phyloP scores from a whole-genome alignment of 1,140 invertebrate genomes.

The Macrobrachium rosenbergii region DNA sequence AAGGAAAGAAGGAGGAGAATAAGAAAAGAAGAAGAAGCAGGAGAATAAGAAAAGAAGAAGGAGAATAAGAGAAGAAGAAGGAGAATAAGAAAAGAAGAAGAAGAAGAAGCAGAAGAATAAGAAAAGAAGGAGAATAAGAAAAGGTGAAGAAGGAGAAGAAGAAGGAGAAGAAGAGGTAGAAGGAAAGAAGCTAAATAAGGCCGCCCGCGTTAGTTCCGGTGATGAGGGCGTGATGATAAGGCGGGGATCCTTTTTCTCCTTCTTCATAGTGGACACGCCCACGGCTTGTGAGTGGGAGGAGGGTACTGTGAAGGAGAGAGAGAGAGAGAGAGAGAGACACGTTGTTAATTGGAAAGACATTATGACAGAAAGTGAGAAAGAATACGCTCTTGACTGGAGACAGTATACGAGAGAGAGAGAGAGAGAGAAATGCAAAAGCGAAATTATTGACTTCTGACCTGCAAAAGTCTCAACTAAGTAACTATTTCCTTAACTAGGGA shows the following conservation, averaged over 20 bases:
- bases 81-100: neutral
- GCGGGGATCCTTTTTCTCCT: too few relatives aligned
- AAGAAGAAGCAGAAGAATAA: too few relatives aligned
- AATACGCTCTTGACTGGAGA: neutral
- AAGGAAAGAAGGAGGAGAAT: neutral
- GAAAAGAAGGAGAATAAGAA: neutral
- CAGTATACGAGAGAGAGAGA: neutral
- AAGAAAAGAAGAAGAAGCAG: neutral
- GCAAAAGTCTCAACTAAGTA: neutral
- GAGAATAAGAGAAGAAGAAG: neutral
- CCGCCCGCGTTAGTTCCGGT: too few relatives aligned
- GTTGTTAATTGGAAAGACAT: too few relatives aligned
- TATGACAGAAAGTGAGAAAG: neutral
- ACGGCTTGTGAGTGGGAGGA: neutral
- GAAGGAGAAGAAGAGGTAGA: neutral
- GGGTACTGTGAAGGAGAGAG: neutral
- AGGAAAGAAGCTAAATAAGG: neutral
- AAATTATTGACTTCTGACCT: neutral
- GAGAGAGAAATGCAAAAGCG: neutral
- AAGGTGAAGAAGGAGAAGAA: too few relatives aligned
- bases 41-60: neutral
- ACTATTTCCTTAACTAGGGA: neutral
- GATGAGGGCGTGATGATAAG: too few relatives aligned
- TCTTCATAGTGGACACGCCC: too few relatives aligned
- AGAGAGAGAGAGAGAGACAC: conserved; percentile 13